A percentile compares a stretch with the other conserved stretches of the same genome.
phyloP scores from a whole-genome alignment of 2,797 vertebrate genomes.

The Neosalanx taihuensis region DNA sequence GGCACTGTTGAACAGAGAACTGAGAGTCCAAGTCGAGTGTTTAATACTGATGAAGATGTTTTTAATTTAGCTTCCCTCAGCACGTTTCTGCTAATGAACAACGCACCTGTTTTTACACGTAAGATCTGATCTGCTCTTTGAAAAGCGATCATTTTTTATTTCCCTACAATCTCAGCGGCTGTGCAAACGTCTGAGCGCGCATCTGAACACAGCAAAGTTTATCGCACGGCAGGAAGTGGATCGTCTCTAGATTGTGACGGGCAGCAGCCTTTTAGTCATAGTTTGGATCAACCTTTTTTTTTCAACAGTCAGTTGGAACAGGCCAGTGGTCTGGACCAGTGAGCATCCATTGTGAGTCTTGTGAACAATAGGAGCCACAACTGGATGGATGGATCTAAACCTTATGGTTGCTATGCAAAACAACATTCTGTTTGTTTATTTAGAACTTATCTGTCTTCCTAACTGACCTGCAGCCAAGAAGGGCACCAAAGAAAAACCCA shows the following conservation, averaged over 20 bases:
- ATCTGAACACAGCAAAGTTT: too few species aligned
- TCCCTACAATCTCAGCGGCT: neutral
- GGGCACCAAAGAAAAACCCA: conserved; percentile 18
- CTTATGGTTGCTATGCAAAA: conserved; percentile 34
- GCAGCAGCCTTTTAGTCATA: neutral
- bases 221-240: neutral
- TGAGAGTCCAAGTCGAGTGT: conserved; percentile 38
- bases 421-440: conserved; percentile 47
- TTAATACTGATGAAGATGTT: conserved; percentile 48
- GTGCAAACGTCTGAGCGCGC: too few species aligned
- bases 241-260: neutral
- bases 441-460: conserved; percentile 56
- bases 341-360: conserved; percentile 36
- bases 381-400: conserved; percentile 7
- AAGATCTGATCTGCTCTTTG: neutral
- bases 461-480: conserved; percentile 44
- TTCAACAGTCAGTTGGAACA: neutral
- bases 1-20: conserved; percentile 31
- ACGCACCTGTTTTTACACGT: conserved; percentile 40
- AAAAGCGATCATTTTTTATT: neutral
- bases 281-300: neutral
- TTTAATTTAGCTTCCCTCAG: conserved; percentile 49
- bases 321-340: conserved; percentile 46
- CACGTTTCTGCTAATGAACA: conserved; percentile 47
- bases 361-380: conserved; percentile 38